Evolutionary conservation across 2,888 invertebrate genomes (phyloP), one percentile per base, ranked within the genome.

Genomic region (Ditula angustiorana): DNA sequence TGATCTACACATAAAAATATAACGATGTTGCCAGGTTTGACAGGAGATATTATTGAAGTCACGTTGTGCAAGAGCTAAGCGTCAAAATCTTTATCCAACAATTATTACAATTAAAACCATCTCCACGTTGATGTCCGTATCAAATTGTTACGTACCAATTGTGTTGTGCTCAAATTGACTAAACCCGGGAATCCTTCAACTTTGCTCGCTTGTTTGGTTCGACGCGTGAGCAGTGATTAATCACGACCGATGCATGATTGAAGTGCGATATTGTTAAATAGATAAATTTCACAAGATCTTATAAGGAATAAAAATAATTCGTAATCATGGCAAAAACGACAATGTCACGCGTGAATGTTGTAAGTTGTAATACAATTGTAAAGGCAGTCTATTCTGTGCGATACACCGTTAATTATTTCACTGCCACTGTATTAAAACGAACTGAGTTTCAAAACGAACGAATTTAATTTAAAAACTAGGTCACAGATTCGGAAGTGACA

Each of bases 401-500:
- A 21, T n/a, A n/a, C 24, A n/a, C 37, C 37, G 37, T 37, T n/a
- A 46, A n/a, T 7, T 41, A 37, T 16, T 21, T 46, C 46, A 46
- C 5, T 46, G 24, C 24, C 46, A 46, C 23, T 46, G 46, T 23
- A 8, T 46, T 46, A 0, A 5, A 13, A 26, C 13, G 2, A 19
- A 50, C 28, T 23, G 13, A 47, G 21, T 47, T 24, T 35, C 4
- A 47, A 56, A 37, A 21, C 26, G 41, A 30, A n/a, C 24, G 33
- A 26, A 46, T 44, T 19, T 21, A 35, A 37, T 46, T 61, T 47
- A 26, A 28, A 52, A 64, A 52, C 52, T 67, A 55, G 74, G 75
- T 68, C 72, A 69, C 62, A 68, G 57, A 47, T 67, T 70, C 70
- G 71, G 72, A 76, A 71, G 68, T 74, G 69, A 69, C 69, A 68